These are phyloP conservation scores for Trileptium ribeirensis DNA, from an alignment of 2,888 invertebrate genomes.

Conservation along the genomic window DNA sequence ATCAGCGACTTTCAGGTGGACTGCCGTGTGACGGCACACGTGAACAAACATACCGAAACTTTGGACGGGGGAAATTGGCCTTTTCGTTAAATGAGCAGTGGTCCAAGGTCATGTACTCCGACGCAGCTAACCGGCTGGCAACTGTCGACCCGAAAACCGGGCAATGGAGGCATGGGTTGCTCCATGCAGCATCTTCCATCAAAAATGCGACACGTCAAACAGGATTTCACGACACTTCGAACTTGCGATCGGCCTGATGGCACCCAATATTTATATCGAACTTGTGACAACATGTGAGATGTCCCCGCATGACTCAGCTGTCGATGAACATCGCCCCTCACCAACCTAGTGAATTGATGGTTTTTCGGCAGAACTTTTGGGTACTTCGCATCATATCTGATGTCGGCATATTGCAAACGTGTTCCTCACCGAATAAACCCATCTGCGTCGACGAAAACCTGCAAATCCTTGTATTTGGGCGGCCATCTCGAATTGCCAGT, in stretches of 20 bases:
- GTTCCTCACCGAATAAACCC: slow-evolving; percentile 19
- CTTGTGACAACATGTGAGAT: slow-evolving; percentile 2
- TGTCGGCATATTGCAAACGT: slow-evolving; percentile 18
- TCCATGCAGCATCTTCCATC: slow-evolving; percentile 16
- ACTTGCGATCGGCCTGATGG: slow-evolving; percentile 17
- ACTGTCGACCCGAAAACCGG: slow-evolving; percentile 18
- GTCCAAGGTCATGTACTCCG: not conserved
- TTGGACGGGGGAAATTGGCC: too few species aligned
- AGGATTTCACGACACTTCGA: slow-evolving; percentile 2
- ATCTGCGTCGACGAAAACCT: slow-evolving; percentile 2
- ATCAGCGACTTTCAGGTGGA: too few species aligned
- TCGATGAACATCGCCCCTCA: not conserved
- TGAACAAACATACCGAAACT: too few species aligned
- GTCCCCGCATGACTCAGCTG: slow-evolving; percentile 16
- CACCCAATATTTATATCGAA: slow-evolving; percentile 24
- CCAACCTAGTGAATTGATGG: not conserved
- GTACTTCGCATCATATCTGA: not conserved
- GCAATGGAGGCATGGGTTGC: slow-evolving; percentile 10
- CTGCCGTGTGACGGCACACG: too few species aligned
- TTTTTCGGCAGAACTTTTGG: slow-evolving; percentile 19
- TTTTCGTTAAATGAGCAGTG: not conserved
- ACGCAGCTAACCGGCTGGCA: not conserved
- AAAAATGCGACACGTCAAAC: slow-evolving; percentile 19
- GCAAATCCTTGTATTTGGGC: not conserved
- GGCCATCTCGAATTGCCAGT: not conserved